Base-by-base conservation (phyloP, 1,140 invertebrate genomes). In the Tetragnatha versicolor region DNA sequence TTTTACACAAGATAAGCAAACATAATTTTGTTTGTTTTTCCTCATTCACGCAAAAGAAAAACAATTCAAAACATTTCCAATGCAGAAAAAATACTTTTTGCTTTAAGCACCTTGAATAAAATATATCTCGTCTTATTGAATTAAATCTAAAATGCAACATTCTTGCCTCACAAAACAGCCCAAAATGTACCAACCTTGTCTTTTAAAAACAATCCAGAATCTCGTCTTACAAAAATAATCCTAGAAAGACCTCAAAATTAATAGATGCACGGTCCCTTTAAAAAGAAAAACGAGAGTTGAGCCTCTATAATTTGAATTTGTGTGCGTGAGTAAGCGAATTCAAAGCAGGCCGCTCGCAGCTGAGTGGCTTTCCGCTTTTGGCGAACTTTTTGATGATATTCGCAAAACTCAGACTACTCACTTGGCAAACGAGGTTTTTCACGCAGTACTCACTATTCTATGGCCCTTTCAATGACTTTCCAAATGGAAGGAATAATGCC, bases 291-390 rank as follows among this genome's bases (percentile, higher is more conserved):
- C 20, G n/a, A 58, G 29, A 25, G 14, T 20, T 22, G 10, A 42
- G n/a, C 22, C 35, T 63, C 20, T 9, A n/a, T n/a, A 63, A 63
- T 63, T 63, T 63, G 33, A 63, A 63, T 63, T 63, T 42, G 33
- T 39, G 60, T 39, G 60, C 60, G 60, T 63, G 60, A 63, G 60
- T 25, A 66, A 66, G 25, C 31, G 7, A 66, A 66, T 66, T 66
- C 63, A 47, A 66, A 66, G 35, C 37, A 33, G 35, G 35, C 55
- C 29, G 17, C 55, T 58, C 49, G 39, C 3, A 6, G 45, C 37
- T 45, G 42, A 27, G 37, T 42, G 25, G 22, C 17, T 47, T 66
- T 58, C 31, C 20, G 29, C 6, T n/a, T 20, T 61, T 61, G n/a
- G 14, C 20, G 60, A 20, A 39, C 42, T 31, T 47, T 47, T 47